Percentiles rank a stretch among this genome's conserved stretches.
phyloP scores from a whole-genome alignment of 1,140 invertebrate genomes.

The Glomeris maerens region DNA sequence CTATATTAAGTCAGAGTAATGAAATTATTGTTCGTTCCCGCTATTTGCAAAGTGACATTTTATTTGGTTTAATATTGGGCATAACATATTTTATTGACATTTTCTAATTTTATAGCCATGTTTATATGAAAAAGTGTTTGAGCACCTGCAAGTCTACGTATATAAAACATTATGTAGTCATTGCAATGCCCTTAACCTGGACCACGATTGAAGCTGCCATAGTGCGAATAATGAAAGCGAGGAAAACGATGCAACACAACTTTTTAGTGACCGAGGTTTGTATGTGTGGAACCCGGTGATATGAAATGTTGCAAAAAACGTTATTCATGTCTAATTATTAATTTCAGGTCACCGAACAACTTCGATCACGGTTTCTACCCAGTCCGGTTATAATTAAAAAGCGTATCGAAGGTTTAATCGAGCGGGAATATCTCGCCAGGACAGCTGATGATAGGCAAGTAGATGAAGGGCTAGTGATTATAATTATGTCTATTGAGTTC shows the following conservation, averaged over 20 bases:
- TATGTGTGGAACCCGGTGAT: constrained; percentile 4
- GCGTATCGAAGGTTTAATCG: constrained; percentile 95
- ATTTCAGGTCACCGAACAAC: constrained; percentile 74
- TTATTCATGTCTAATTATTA: constrained; percentile 8
- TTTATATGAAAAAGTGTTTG: too few species aligned
- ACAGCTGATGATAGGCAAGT: constrained; percentile 77
- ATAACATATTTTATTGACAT: constrained; percentile 9
- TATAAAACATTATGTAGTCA: too few species aligned
- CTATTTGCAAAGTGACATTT: not conserved
- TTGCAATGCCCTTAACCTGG: constrained; percentile 21
- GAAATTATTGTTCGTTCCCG: too few species aligned
- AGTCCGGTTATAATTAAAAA: constrained; percentile 97
- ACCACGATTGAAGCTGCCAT: constrained; percentile 89
- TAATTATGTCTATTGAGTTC: too few species aligned
- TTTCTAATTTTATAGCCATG: too few species aligned
- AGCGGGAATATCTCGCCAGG: constrained; percentile 93
- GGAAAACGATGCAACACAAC: constrained; percentile 88
- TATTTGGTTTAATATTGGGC: not conserved
- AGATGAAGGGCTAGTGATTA: too few species aligned
- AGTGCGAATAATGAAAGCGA: constrained; percentile 98
- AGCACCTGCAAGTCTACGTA: too few species aligned
- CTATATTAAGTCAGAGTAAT: too few species aligned
- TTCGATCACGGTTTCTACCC: constrained; percentile 90
- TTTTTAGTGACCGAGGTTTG: constrained; percentile 77
- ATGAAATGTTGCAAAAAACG: not conserved